phyloP scores from a whole-genome alignment of 1,140 invertebrate genomes.

The Amyelois transitella region DNA sequence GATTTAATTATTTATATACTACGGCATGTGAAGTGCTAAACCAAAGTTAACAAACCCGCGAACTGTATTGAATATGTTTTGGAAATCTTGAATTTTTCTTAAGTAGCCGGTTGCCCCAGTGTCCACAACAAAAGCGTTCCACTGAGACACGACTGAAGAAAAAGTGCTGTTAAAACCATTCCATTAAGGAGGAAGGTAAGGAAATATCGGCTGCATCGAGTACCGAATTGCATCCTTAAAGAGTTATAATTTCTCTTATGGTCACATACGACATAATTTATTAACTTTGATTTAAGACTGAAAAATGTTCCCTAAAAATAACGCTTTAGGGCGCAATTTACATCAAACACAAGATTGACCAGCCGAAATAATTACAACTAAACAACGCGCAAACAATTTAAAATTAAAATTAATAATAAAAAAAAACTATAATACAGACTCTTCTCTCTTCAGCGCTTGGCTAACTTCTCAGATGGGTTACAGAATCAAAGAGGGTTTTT shows the following conservation, averaged over 20 bases:
- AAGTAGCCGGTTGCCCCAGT: no score
- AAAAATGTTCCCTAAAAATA: neutral
- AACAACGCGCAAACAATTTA: constrained; percentile 47
- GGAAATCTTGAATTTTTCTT: no score
- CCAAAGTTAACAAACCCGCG: neutral
- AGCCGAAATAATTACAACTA: constrained; percentile 41
- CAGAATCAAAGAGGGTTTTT: no score
- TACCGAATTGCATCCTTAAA: no score
- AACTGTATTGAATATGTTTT: neutral
- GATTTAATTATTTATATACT: neutral
- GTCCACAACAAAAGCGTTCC: no score
- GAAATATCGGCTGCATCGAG: no score
- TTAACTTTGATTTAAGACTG: neutral
- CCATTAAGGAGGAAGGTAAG: no score
- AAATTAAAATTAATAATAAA: constrained; percentile 38
- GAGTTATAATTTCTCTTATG: no score
- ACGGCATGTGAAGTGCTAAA: neutral
- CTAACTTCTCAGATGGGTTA: neutral
- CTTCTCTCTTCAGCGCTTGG: constrained; percentile 23
- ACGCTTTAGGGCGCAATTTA: neutral
- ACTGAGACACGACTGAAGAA: no score
- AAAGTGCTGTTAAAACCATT: no score
- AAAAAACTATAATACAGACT: constrained; percentile 53
- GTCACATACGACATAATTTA: neutral
- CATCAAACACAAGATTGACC: constrained; percentile 18